Evolutionary conservation across 1,140 invertebrate genomes (phyloP).

Genomic region (Lepidurus apus): DNA sequence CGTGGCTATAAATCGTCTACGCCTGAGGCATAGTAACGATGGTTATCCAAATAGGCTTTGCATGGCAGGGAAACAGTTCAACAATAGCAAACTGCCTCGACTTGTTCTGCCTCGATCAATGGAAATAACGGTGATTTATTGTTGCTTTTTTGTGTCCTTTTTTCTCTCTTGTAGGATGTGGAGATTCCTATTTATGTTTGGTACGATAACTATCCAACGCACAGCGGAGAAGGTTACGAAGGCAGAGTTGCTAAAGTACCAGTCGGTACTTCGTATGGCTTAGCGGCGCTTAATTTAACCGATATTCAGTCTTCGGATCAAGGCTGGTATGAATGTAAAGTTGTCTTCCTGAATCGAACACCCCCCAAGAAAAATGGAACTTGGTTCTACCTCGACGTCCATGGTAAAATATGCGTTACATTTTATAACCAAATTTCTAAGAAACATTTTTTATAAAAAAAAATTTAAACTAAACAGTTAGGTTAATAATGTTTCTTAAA

Average conservation of each 20-base stretch:
- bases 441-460: neutral
- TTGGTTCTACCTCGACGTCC: slow-evolving; percentile 94
- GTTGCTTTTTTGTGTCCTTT: neutral
- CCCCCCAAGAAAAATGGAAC: slow-evolving; percentile 86
- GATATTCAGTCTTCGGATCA: slow-evolving; percentile 86
- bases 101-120: neutral
- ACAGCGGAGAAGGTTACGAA: slow-evolving; percentile 85
- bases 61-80: slow-evolving; percentile 10
- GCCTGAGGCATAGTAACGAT: neutral
- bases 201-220: slow-evolving; percentile 93
- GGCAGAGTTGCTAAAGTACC: slow-evolving; percentile 80
- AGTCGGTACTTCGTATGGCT: slow-evolving; percentile 58
- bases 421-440: neutral
- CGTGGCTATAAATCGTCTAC: slow-evolving; percentile 8
- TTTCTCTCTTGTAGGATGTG: slow-evolving; percentile 59
- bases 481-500: slow-evolving; percentile 12
- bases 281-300: slow-evolving; percentile 87
- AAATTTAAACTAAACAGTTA: neutral
- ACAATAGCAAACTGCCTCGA: neutral
- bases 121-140: neutral
- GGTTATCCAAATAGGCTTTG: neutral
- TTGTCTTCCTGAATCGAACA: slow-evolving; percentile 88
- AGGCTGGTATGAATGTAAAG: slow-evolving; percentile 96
- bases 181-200: slow-evolving; percentile 94
- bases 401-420: slow-evolving; percentile 53